Conservation (phyloP, 2,797 vertebrate species). For the Pogoniulus pusillus region DNA sequence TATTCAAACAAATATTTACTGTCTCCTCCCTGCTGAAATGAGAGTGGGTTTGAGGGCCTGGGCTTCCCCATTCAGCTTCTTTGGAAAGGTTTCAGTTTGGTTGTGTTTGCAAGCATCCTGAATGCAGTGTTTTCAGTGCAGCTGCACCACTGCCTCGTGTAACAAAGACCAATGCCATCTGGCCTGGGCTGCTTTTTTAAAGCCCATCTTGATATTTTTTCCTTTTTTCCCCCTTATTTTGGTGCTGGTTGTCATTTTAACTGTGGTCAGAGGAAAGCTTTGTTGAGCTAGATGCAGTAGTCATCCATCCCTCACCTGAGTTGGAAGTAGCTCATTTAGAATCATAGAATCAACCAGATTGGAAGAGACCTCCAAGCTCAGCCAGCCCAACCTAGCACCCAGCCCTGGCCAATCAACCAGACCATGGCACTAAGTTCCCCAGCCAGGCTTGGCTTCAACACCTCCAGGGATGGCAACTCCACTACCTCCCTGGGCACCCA, state of each 20-base stretch:
- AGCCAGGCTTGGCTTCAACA: too few relatives aligned
- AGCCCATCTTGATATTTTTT: neutral
- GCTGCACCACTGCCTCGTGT: constrained; percentile 5
- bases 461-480: too few relatives aligned
- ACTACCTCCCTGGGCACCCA: too few relatives aligned
- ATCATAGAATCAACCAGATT: too few relatives aligned
- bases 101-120: constrained; percentile 10
- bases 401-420: too few relatives aligned
- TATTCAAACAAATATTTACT: neutral
- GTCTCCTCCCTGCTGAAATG: neutral
- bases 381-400: too few relatives aligned
- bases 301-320: neutral
- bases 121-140: constrained; percentile 22
- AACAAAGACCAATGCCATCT: constrained; percentile 49
- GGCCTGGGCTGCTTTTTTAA: constrained; percentile 10
- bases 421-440: too few relatives aligned
- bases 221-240: neutral
- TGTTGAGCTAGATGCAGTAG: neutral
- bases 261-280: neutral
- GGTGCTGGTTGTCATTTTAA: neutral
- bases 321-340: neutral
- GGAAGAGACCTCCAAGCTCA: too few relatives aligned
- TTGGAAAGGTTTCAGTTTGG: neutral
- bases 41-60: neutral
- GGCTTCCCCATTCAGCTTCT: neutral